Percentiles rank a stretch among this genome's conserved stretches.
These are phyloP conservation scores for Griposia aprilina DNA, from an alignment of 2,888 invertebrate species.

Conservation along the genomic window DNA sequence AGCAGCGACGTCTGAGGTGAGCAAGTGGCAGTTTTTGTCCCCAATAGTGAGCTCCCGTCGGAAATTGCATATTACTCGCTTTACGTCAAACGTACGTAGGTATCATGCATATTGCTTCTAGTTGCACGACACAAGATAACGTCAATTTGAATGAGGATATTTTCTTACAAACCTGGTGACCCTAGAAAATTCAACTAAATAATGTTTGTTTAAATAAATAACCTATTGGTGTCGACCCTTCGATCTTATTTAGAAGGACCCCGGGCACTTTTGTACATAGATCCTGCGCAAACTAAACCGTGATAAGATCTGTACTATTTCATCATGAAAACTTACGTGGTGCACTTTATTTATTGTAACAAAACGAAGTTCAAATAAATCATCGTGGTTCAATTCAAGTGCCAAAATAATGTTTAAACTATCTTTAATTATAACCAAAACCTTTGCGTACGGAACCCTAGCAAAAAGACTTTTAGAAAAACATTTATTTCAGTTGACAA, in stretches of 20 bases:
- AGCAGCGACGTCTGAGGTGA: no score
- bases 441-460: neutral
- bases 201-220: neutral
- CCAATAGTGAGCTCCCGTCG: constrained; percentile 17
- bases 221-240: neutral
- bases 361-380: neutral
- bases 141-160: neutral
- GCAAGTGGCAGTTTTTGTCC: no score
- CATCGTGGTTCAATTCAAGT: neutral
- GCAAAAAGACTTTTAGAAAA: neutral
- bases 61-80: constrained; percentile 40
- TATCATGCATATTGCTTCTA: neutral
- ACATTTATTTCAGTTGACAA: neutral
- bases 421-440: neutral
- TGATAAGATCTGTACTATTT: neutral
- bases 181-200: neutral
- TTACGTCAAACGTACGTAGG: neutral
- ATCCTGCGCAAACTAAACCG: neutral
- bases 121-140: neutral
- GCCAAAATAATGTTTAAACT: neutral
- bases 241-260: neutral
- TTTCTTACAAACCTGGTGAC: neutral
- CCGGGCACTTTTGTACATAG: neutral
- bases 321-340: neutral
- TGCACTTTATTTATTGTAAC: neutral